Conservation (phyloP, 2,113 vertebrate species). For the Lepus timidus region DNA sequence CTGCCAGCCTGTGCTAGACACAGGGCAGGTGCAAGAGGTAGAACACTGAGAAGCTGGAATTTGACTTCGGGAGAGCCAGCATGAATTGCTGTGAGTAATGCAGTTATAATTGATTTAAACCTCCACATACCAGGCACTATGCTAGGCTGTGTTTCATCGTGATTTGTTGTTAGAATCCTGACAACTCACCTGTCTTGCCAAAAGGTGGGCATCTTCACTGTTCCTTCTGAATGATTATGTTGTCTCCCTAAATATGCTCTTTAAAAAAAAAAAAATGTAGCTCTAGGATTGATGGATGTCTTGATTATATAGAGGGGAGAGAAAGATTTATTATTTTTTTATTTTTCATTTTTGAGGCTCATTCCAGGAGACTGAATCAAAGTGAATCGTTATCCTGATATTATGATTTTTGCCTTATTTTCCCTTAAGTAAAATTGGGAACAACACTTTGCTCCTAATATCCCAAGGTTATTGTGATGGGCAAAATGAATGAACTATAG, state of each 20-base stretch:
- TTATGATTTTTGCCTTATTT: slow-evolving; percentile 31
- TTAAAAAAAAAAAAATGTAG: neutral
- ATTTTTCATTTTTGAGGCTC: neutral
- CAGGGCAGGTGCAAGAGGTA: neutral
- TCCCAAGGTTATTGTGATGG: neutral
- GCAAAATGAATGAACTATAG: neutral
- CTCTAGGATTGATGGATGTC: neutral
- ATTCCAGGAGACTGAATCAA: neutral
- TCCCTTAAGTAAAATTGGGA: neutral
- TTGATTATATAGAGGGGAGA: slow-evolving; percentile 25
- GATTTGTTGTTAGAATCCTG: slow-evolving; percentile 38
- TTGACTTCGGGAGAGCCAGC: neutral
- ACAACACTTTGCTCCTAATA: slow-evolving; percentile 16
- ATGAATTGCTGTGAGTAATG: neutral
- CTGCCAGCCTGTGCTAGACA: neutral
- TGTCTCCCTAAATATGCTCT: neutral
- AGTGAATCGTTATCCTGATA: neutral
- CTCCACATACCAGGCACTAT: neutral
- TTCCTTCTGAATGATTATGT: neutral
- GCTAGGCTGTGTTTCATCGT: neutral
- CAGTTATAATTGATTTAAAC: neutral
- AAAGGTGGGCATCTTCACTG: slow-evolving; percentile 30
- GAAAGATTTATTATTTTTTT: too few relatives aligned
- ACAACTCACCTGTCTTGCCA: slow-evolving; percentile 44
- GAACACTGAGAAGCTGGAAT: neutral